Base-by-base conservation (phyloP, 2,113 vertebrate genomes). In the Patagioenas fasciata region DNA sequence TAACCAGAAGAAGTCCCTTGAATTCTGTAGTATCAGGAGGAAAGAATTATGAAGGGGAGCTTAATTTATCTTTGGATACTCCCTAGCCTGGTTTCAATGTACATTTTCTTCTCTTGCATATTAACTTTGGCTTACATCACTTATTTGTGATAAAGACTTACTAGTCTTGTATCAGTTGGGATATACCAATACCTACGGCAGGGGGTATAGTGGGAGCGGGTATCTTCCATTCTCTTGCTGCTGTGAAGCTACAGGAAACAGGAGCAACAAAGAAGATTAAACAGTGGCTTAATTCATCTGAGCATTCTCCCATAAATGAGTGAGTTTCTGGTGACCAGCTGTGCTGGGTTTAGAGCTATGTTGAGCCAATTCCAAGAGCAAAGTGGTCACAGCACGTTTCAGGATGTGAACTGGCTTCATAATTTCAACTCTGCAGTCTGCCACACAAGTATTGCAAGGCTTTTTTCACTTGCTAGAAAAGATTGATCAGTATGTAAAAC, bases 251-350 rank as follows among this genome's bases (percentile, higher is more conserved):
- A 78, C 74, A 91, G 81, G 84, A 91, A 94, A 64, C 6, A 23
- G 36, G 34, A 89, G 60, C 15, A 86, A 77, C 19, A 75, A 64
- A 67, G 70, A 34, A 57, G 42, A 34, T 93, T 54, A 48, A 84
- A 75, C 40, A 60, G 72, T 89, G 78, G 20, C 17, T 40, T 80
- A 54, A 71, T 91, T 86, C 32, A 60, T 79, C 70, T 61, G 53
- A 82, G 42, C 36, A 15, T 64, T 84, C 71, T 48, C 42, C 78
- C 54, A 42, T 32, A 81, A 75, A 51, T 0, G 0, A 77, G 53
- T 28, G 10, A 48, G 64, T 78, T 86, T 91, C 91, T 93, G 77
- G 84, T 89, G 73, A 71, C 73, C 93, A 94, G 65, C 84, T 91
- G 90, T 91, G 66, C 53, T 87, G 62, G 29, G 48, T 92, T 83